Percentiles rank a stretch among this genome's conserved stretches.
Conservation (phyloP, 2,888 invertebrate species). For the Melanostoma scalare region DNA sequence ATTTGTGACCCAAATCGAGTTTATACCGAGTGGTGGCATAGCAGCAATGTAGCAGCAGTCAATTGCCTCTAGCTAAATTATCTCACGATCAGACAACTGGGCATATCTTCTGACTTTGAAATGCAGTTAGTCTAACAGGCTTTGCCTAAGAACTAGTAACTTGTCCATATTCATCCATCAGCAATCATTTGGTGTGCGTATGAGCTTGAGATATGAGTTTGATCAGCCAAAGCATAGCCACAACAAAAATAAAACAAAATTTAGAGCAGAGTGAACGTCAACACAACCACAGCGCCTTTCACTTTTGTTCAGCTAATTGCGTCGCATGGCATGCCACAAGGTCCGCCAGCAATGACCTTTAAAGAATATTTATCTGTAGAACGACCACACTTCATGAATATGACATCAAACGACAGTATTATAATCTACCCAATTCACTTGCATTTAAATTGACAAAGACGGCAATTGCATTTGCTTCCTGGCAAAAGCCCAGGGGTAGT, state of each 20-base stretch:
- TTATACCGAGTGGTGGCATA: slow-evolving; percentile 18
- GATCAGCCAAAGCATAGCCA: too few species aligned
- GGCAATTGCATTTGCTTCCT: slow-evolving; percentile 31
- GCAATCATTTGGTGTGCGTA: slow-evolving; percentile 22
- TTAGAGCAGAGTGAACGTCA: slow-evolving; percentile 49
- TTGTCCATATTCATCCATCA: slow-evolving; percentile 34
- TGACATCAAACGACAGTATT: slow-evolving; percentile 29
- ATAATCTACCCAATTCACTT: slow-evolving; percentile 41
- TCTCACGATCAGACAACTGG: slow-evolving; percentile 59
- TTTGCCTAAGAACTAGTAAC: slow-evolving; percentile 46
- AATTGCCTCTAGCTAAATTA: slow-evolving; percentile 59
- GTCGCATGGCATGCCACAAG: slow-evolving; percentile 8
- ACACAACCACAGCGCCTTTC: slow-evolving; percentile 48
- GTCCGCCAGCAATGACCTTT: slow-evolving; percentile 37
- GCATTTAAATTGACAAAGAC: slow-evolving; percentile 1
- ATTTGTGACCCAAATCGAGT: slow-evolving; percentile 63
- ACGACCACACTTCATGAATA: slow-evolving; percentile 2
- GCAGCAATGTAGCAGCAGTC: slow-evolving; percentile 2
- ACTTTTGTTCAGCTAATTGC: slow-evolving; percentile 58
- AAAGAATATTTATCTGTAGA: slow-evolving; percentile 17
- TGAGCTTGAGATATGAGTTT: slow-evolving; percentile 8
- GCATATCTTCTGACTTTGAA: slow-evolving; percentile 46
- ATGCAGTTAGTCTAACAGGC: slow-evolving; percentile 21
- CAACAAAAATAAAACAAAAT: slow-evolving; percentile 19
- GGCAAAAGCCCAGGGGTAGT: slow-evolving; percentile 40